These are phyloP conservation scores for Monodelphis domestica DNA, from an alignment of 2,797 vertebrate genomes.

Conservation along the genomic window DNA sequence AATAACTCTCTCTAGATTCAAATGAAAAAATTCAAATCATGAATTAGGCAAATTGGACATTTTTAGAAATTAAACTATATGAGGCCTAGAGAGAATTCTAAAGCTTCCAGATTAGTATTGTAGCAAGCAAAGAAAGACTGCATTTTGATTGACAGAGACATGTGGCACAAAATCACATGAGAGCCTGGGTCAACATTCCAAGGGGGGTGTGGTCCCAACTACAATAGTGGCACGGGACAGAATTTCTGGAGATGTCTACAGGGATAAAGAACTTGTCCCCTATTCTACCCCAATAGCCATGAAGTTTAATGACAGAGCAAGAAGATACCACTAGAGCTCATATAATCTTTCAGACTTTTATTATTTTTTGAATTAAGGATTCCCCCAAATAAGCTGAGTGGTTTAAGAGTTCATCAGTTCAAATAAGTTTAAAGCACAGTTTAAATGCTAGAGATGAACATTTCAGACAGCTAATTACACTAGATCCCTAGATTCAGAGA, in stretches of 20 bases:
- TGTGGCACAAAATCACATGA: too few species aligned
- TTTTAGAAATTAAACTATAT: background rate
- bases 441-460: background rate
- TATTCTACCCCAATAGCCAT: background rate
- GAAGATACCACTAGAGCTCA: background rate
- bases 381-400: background rate
- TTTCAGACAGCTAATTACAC: background rate
- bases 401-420: background rate
- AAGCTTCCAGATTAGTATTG: too few species aligned
- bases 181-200: too few species aligned
- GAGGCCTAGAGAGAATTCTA: background rate
- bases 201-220: too few species aligned
- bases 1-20: background rate
- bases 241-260: background rate
- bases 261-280: background rate
- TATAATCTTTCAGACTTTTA: background rate
- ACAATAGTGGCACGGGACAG: too few species aligned
- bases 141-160: too few species aligned
- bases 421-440: background rate
- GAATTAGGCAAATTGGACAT: background rate
- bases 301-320: background rate
- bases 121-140: too few species aligned
- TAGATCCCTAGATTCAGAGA: background rate
- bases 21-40: background rate
- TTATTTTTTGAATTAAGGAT: background rate